These are phyloP conservation scores for Isichthys henryi DNA, from an alignment of 2,113 vertebrate species.

Conservation along the genomic window DNA sequence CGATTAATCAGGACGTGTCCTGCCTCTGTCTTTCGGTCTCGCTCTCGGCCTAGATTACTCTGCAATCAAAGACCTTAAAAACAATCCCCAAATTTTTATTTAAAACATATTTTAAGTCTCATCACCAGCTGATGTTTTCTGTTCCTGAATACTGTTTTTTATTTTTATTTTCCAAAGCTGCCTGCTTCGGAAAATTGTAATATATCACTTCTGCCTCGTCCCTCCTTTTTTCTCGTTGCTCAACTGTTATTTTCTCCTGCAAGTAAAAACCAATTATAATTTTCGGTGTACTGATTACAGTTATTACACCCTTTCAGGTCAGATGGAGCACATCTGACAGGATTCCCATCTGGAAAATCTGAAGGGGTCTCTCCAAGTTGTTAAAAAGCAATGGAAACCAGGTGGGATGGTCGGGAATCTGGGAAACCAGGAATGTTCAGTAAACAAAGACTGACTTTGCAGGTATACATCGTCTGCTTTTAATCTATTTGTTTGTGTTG, in stretches of 20 bases:
- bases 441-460: slow-evolving; percentile 2
- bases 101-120: not conserved
- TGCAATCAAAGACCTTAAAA: slow-evolving; percentile 1
- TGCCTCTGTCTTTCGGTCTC: not conserved
- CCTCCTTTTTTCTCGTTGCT: not conserved
- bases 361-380: not conserved
- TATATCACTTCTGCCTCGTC: slow-evolving; percentile 1
- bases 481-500: not conserved
- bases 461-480: not conserved
- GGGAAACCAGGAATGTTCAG: not conserved
- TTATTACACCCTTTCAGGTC: slow-evolving; percentile 6
- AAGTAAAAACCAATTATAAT: slow-evolving; percentile 2
- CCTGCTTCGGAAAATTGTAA: not conserved
- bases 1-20: not conserved
- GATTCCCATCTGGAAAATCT: slow-evolving; percentile 7
- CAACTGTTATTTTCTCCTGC: not conserved
- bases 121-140: not conserved
- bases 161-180: not conserved
- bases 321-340: not conserved
- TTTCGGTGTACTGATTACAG: slow-evolving; percentile 1
- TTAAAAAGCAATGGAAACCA: slow-evolving; percentile 8
- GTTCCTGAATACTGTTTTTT: not conserved
- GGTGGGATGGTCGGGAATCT: not conserved
- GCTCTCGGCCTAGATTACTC: not conserved
- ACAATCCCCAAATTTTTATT: not conserved